Base-by-base conservation (phyloP, 2,888 invertebrate genomes). In the Acronicta leporina region DNA sequence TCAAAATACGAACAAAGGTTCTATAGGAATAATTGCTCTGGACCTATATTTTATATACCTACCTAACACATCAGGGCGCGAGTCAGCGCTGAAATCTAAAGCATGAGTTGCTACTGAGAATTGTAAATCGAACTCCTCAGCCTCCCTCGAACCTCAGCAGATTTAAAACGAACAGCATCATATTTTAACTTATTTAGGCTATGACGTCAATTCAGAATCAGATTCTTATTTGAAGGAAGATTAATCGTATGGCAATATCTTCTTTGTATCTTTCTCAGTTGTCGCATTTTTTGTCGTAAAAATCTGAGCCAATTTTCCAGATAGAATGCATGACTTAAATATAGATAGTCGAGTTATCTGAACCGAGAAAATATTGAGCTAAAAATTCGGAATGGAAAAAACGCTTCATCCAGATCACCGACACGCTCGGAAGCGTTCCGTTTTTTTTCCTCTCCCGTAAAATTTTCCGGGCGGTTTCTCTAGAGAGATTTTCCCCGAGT, bases 301-400 rank as follows among this genome's bases (percentile, higher is more conserved):
- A 45, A 16, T 20, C 8, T 15, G 13, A 44, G 35, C 13, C 16
- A 2, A 16, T 33, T 30, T 50, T 16, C 13, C 10, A 42, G 40
- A 58, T 38, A n/a, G 1, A 51, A 41, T 65, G 14, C 43, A 51
- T 47, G 42, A 51, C 46, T 54, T 43, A 25, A 13, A 35, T 40
- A 40, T 35, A 46, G n/a, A 46, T 50, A 42, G 50, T 7, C 42
- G 44, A 52, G 30, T 38, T 50, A 61, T 38, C 20, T 56, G 46
- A 41, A 49, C 60, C 49, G 40, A 43, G 65, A 52, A 49, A 65
- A 38, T 33, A 42, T 8, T 33, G 14, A 38, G 43, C 55, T 35
- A 40, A 54, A 70, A 63, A 65, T 20, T 9, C 41, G 13, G 42
- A 49, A 46, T 49, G 41, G 30, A 54, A 52, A 60, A 52, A 55